Conservation (phyloP, 2,113 vertebrate species). For the Pungitius pungitius region DNA sequence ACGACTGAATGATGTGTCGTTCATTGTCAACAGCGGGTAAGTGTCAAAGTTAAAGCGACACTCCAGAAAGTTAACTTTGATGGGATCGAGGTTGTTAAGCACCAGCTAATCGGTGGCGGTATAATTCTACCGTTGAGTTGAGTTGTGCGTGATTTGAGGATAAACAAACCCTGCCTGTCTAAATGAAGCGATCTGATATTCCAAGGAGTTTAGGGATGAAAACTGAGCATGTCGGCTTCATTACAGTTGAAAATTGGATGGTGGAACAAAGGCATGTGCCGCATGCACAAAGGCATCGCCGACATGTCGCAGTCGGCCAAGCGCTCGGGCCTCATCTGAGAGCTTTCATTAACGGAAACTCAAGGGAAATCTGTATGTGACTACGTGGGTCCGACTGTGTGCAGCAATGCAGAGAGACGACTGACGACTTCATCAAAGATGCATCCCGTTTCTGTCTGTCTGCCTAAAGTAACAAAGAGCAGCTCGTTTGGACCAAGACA, state of each 20-base stretch:
- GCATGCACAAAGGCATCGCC: conserved; percentile 23
- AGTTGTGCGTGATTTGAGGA: background rate
- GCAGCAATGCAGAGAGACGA: conserved; percentile 21
- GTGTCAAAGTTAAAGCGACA: conserved; percentile 31
- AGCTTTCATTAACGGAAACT: conserved; percentile 49
- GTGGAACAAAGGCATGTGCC: conserved; percentile 26
- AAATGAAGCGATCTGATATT: conserved; percentile 33
- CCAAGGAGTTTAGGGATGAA: conserved; percentile 23
- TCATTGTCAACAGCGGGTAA: conserved; percentile 36
- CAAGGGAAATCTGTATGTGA: conserved; percentile 58
- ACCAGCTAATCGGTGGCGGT: background rate
- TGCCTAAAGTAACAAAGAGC: conserved; percentile 24
- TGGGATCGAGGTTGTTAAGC: background rate
- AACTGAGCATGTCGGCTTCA: conserved; percentile 15
- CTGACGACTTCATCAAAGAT: conserved; percentile 46
- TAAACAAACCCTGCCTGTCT: conserved; percentile 7
- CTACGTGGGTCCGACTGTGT: conserved; percentile 22
- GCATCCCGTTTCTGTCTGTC: conserved; percentile 39
- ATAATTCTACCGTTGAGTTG: background rate
- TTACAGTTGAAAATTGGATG: conserved; percentile 45
- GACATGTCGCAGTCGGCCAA: background rate
- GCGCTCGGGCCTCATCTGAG: conserved; percentile 35
- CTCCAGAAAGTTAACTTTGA: background rate
- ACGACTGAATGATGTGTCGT: conserved; percentile 25
- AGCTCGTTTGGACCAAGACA: conserved; percentile 8